A percentile compares a stretch with the other conserved stretches of the same genome.
Evolutionary conservation across 2,888 invertebrate species (phyloP).

Genomic region (Atrina japonica): DNA sequence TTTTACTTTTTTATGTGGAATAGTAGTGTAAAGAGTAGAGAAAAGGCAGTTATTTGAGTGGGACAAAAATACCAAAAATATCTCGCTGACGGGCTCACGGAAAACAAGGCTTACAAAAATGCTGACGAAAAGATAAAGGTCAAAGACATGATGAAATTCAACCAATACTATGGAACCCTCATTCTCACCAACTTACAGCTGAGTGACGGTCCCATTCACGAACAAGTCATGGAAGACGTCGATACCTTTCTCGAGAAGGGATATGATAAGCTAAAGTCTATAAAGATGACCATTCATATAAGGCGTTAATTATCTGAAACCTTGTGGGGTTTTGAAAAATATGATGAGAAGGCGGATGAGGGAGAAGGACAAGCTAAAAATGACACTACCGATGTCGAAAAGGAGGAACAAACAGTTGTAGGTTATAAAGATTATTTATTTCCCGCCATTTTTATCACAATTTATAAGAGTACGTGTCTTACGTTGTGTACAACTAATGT

Average conservation of each 20-base stretch:
- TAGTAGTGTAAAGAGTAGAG: too few species aligned
- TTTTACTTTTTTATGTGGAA: too few species aligned
- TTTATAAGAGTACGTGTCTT: too few species aligned
- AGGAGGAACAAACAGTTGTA: neutral
- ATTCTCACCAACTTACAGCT: too few species aligned
- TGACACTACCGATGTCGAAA: neutral
- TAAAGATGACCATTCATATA: neutral
- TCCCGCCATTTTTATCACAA: neutral
- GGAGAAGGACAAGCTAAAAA: neutral
- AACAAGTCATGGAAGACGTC: neutral
- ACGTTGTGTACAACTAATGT: too few species aligned
- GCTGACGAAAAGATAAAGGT: too few species aligned
- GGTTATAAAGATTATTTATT: neutral
- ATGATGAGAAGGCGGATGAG: neutral
- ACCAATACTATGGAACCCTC: too few species aligned
- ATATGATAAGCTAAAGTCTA: neutral
- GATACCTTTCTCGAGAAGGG: neutral
- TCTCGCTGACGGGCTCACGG: too few species aligned
- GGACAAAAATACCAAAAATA: too few species aligned
- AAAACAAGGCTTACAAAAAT: too few species aligned
- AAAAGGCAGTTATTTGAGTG: too few species aligned
- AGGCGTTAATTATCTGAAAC: neutral
- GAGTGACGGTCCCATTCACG: slow-evolving; percentile 7
- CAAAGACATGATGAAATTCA: too few species aligned
- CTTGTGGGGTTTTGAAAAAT: neutral